These are phyloP conservation scores for Drosophila prolongata DNA, from an alignment of 2,888 invertebrate genomes.

Conservation along the genomic window DNA sequence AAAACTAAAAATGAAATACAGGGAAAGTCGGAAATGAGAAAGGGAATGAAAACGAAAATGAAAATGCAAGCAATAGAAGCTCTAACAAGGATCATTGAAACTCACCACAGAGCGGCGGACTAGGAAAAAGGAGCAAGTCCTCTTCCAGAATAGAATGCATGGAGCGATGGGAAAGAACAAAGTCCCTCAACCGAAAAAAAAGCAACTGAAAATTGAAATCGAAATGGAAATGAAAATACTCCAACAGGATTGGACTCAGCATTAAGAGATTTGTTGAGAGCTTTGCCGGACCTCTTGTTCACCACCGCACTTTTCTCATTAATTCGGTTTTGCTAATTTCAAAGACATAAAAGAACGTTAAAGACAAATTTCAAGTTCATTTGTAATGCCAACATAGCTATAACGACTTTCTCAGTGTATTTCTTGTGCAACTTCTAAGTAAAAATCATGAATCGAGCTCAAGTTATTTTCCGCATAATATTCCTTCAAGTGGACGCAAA, in stretches of 20 bases:
- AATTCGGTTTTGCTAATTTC: slow-evolving; percentile 37
- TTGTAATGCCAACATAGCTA: no score
- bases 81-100: slow-evolving; percentile 72
- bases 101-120: slow-evolving; percentile 54
- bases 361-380: no score
- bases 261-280: slow-evolving; percentile 41
- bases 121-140: neutral
- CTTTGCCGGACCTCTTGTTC: neutral
- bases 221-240: slow-evolving; percentile 15
- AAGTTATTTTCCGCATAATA: slow-evolving; percentile 11
- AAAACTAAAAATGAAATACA: slow-evolving; percentile 74
- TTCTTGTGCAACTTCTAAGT: slow-evolving; percentile 5
- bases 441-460: slow-evolving; percentile 18
- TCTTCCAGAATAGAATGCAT: neutral
- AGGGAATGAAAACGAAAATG: slow-evolving; percentile 7
- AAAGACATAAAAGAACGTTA: neutral
- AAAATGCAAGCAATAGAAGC: slow-evolving; percentile 22
- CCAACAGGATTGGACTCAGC: slow-evolving; percentile 10
- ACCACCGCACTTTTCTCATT: slow-evolving; percentile 4
- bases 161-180: neutral
- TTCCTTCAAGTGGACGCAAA: slow-evolving; percentile 2
- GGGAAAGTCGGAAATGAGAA: slow-evolving; percentile 38
- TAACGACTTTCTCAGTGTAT: neutral
- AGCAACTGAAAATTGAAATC: slow-evolving; percentile 14
- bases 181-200: slow-evolving; percentile 6